Percentiles rank a stretch among this genome's conserved stretches.
Evolutionary conservation across 2,888 invertebrate genomes (phyloP).

Genomic region (Caenorhabditis sulstoni): DNA sequence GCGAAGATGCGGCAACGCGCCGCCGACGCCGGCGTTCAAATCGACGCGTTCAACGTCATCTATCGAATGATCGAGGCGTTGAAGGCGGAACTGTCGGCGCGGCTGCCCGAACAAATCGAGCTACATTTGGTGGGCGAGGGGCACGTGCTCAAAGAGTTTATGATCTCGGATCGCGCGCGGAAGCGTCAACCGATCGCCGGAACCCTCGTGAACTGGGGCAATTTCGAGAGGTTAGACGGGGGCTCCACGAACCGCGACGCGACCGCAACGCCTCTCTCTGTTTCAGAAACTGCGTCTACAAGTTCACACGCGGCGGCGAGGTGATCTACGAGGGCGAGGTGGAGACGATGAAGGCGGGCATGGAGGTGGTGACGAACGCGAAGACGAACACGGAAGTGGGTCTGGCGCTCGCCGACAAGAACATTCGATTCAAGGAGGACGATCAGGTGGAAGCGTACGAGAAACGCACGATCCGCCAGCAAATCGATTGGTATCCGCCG

Average conservation of each 20-base stretch:
- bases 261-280: too few relatives aligned
- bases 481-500: conserved; percentile 84
- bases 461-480: conserved; percentile 85
- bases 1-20: conserved; percentile 82
- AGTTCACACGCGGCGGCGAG: conserved; percentile 64
- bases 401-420: conserved; percentile 65
- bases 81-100: conserved; percentile 86
- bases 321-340: conserved; percentile 75
- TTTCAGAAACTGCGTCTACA: conserved; percentile 62
- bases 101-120: conserved; percentile 86
- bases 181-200: conserved; percentile 84
- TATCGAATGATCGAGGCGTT: conserved; percentile 91
- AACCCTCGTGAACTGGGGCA: conserved; percentile 77
- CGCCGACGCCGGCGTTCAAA: conserved; percentile 84
- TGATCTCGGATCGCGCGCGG: conserved; percentile 85
- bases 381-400: conserved; percentile 73
- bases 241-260: background rate
- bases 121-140: conserved; percentile 88
- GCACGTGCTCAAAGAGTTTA: conserved; percentile 83
- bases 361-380: conserved; percentile 68
- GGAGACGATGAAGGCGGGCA: conserved; percentile 77
- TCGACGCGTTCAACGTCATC: conserved; percentile 90
- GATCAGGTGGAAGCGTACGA: conserved; percentile 87
- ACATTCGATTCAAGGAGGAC: conserved; percentile 83
- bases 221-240: conserved; percentile 73